phyloP scores from a whole-genome alignment of 1,140 invertebrate genomes.

The Leptopilina clavipes region DNA sequence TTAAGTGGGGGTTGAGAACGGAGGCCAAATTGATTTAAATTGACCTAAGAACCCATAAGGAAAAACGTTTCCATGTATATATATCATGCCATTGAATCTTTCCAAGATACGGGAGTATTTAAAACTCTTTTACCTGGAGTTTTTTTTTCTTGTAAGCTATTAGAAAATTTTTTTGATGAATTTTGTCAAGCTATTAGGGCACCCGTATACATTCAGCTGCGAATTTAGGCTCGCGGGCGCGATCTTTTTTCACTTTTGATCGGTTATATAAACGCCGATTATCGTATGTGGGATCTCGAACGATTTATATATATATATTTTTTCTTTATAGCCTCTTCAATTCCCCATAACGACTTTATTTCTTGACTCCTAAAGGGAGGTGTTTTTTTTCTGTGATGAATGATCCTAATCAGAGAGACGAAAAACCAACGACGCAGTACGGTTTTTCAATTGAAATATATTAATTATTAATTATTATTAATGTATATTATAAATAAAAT shows the following conservation, averaged over 20 bases:
- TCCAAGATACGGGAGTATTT: slow-evolving; percentile 72
- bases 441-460: too few relatives aligned
- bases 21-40: slow-evolving; percentile 72
- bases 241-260: slow-evolving; percentile 45
- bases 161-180: slow-evolving; percentile 51
- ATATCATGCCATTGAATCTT: slow-evolving; percentile 63
- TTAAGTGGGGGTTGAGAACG: slow-evolving; percentile 63
- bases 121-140: slow-evolving; percentile 63
- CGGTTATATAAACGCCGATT: slow-evolving; percentile 48
- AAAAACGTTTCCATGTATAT: slow-evolving; percentile 45
- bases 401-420: background rate
- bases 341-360: slow-evolving; percentile 23
- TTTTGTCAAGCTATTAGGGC: slow-evolving; percentile 62
- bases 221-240: slow-evolving; percentile 52
- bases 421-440: too few relatives aligned
- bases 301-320: slow-evolving; percentile 47
- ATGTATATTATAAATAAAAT: too few relatives aligned
- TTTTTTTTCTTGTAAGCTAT: slow-evolving; percentile 54
- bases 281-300: slow-evolving; percentile 56
- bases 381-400: background rate
- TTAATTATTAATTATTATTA: too few relatives aligned
- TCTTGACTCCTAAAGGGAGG: background rate
- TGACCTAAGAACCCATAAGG: slow-evolving; percentile 54
- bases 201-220: slow-evolving; percentile 68
- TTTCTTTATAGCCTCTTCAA: slow-evolving; percentile 38